Percentiles rank a stretch among this genome's conserved stretches.
Evolutionary conservation across 2,113 vertebrate species (phyloP).

Genomic region (Hoplias malabaricus): DNA sequence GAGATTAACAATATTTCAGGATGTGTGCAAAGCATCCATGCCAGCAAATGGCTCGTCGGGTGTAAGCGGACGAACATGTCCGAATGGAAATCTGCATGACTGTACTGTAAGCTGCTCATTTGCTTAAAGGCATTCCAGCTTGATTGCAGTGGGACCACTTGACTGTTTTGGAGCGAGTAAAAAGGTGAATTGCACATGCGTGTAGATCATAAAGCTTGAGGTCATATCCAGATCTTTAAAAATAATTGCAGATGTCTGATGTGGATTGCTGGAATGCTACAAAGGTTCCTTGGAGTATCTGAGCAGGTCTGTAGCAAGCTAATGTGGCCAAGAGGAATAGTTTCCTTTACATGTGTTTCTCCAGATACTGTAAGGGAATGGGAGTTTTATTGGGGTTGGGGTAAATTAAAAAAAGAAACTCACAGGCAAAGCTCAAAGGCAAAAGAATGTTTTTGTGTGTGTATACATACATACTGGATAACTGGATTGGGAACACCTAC

Average conservation of each 20-base stretch:
- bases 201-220: background rate
- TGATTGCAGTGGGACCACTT: background rate
- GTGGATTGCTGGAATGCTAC: background rate
- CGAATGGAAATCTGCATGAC: background rate
- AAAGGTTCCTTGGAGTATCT: background rate
- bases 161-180: background rate
- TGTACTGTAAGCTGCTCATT: background rate
- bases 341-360: background rate
- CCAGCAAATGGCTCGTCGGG: background rate
- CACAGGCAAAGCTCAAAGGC: background rate
- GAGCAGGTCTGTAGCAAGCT: background rate
- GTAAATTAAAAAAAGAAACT: background rate
- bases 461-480: background rate
- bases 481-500: too few species aligned
- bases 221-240: background rate
- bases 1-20: slow-evolving; percentile 1
- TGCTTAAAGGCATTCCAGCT: background rate
- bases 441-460: background rate
- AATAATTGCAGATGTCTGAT: background rate
- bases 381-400: background rate
- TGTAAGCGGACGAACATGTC: background rate
- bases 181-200: background rate
- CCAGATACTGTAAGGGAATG: background rate
- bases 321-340: background rate
- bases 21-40: background rate